Percentiles rank a stretch among this genome's conserved stretches.
phyloP scores from a whole-genome alignment of 2,113 vertebrate species.

The Nesogale talazaci region DNA sequence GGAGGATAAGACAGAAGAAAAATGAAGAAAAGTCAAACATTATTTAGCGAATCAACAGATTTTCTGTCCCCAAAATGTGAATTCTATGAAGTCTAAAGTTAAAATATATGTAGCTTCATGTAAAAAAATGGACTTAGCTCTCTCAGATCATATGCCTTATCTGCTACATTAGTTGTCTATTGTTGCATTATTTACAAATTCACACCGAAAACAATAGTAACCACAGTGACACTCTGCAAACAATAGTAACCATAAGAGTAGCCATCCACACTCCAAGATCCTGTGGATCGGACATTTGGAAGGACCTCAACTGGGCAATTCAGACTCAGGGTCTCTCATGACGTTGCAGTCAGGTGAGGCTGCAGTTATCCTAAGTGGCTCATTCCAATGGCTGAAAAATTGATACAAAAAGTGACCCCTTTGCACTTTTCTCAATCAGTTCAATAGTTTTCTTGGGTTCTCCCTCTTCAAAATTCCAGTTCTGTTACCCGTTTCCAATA shows the following conservation, averaged over 20 bases:
- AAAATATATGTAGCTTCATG: not conserved
- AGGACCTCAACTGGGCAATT: not conserved
- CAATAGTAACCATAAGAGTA: too few species aligned
- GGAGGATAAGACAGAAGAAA: not conserved
- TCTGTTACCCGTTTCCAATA: constrained; percentile 28
- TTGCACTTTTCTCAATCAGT: constrained; percentile 18
- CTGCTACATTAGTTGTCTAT: not conserved
- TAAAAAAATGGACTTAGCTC: not conserved
- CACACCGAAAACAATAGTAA: not conserved
- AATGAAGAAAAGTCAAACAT: not conserved
- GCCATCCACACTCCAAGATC: not conserved
- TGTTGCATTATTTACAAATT: not conserved
- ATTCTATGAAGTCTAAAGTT: not conserved
- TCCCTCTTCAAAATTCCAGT: constrained; percentile 56
- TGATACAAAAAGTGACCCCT: not conserved
- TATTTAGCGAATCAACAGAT: not conserved
- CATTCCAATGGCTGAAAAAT: not conserved
- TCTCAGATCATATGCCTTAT: not conserved
- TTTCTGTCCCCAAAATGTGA: not conserved
- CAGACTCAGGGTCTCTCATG: not conserved
- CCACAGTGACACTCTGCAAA: too few species aligned
- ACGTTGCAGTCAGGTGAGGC: not conserved
- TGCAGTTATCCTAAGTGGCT: not conserved
- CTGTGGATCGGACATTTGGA: not conserved
- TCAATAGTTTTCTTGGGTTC: constrained; percentile 47